Evolutionary conservation across 2,113 vertebrate species (phyloP).

Genomic region (Percopsis transmontana): DNA sequence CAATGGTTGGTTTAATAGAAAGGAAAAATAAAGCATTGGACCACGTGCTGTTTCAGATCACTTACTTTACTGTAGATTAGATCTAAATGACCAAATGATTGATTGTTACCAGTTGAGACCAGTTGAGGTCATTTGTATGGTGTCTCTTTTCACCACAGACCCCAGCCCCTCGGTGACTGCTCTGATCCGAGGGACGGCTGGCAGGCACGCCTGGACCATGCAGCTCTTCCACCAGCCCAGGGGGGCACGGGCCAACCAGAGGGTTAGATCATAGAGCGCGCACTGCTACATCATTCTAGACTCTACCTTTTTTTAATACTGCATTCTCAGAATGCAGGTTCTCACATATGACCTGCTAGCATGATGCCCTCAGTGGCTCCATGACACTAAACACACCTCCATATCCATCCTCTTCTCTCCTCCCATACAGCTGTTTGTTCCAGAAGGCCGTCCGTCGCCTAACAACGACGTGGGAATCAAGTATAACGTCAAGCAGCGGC

Average conservation of each 20-base stretch:
- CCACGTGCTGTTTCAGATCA: no score
- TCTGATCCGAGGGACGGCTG: slow-evolving; percentile 91
- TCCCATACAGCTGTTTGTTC: slow-evolving; percentile 82
- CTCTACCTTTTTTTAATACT: neutral
- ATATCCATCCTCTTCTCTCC: neutral
- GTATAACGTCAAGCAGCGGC: slow-evolving; percentile 91
- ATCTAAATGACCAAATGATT: no score
- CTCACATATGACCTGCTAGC: neutral
- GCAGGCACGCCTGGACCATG: slow-evolving; percentile 95
- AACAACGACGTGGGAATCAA: slow-evolving; percentile 88
- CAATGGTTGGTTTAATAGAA: no score
- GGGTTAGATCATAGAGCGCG: slow-evolving; percentile 75
- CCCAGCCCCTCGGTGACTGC: slow-evolving; percentile 92
- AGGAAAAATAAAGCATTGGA: no score
- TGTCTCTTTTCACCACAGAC: slow-evolving; percentile 72
- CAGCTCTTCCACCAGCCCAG: slow-evolving; percentile 94
- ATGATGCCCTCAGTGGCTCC: neutral
- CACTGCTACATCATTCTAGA: neutral
- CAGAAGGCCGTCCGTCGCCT: slow-evolving; percentile 87
- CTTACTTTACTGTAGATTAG: no score
- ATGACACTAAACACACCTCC: slow-evolving; percentile 7
- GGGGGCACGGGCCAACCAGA: slow-evolving; percentile 93
- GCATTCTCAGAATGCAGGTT: neutral
- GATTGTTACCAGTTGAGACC: no score
- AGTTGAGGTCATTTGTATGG: no score